Evolutionary conservation across 2,888 invertebrate genomes (phyloP), one percentile per base, ranked within the genome.

Genomic region (Coenonympha glycerion): DNA sequence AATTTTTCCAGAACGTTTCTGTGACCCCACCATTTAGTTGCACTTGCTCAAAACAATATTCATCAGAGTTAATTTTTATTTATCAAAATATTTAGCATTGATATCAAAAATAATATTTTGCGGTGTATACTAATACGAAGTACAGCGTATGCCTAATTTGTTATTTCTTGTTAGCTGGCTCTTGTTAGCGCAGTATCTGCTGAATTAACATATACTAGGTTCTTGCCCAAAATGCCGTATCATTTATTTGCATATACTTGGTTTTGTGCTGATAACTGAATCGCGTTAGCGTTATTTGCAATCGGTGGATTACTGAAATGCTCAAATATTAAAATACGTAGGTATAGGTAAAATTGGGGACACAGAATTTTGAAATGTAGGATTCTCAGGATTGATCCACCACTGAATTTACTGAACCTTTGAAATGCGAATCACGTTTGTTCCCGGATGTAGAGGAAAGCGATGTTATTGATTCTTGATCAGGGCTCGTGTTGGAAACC

Each of bases 401-500:
- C 22, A 22, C 22, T 36, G 18, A 44, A 49, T 30, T 53, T 30
- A 42, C 46, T 49, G n/a, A 40, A 41, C 40, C 24, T 42, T 41
- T 30, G 33, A 53, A 49, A 53, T 42, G 47, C 47, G 47, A 53
- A 50, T 47, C 50, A 53, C 50, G 53, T 50, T 47, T 42, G 46
- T 37, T 26, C 37, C 49, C 42, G 53, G 53, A 53, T 41, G 49
- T 53, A 37, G 49, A 53, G 46, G 46, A 41, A 53, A 48, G 52
- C 47, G 57, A 39, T 52, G 55, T 47, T 48, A 51, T 55, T 52
- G 58, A 55, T 55, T 48, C 52, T 52, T 56, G 36, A 56, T 56
- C 56, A 56, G 45, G n/a, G 37, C 46, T 49, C 34, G 41, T 16
- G 31, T 42, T 42, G 30, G 41, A 18, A 50, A 50, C 37, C 37